Conservation (phyloP, 2,113 vertebrate species). For the Panthera tigris region DNA sequence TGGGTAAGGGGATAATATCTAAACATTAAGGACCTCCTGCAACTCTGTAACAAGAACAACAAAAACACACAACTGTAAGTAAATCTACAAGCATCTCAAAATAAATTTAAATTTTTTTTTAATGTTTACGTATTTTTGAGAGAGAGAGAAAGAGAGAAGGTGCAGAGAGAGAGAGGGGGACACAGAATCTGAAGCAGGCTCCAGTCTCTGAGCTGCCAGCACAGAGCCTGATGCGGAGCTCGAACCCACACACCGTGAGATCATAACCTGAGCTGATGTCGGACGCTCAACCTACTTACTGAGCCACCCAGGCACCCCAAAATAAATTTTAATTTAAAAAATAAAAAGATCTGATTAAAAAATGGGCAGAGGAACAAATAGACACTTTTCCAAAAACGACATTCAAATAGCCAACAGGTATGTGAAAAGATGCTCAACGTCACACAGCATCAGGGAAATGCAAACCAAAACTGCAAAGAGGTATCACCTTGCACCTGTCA, state of each 20-base stretch:
- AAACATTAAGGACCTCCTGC: neutral
- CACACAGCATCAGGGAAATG: neutral
- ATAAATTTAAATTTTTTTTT: neutral
- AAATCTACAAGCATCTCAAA: neutral
- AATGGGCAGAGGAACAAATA: neutral
- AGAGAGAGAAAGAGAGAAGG: no score
- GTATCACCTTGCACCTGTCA: neutral
- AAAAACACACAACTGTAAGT: neutral
- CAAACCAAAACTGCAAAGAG: neutral
- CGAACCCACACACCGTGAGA: no score
- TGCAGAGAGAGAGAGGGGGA: no score
- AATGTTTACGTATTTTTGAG: no score
- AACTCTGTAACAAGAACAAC: neutral
- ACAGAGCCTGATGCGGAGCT: no score
- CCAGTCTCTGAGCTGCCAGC: no score
- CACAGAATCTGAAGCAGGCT: no score
- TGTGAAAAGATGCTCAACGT: neutral
- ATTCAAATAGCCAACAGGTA: neutral
- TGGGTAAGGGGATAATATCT: neutral
- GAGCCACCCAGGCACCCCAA: neutral
- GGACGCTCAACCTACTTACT: no score
- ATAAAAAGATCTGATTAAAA: neutral
- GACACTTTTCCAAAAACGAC: neutral
- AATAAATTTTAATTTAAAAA: neutral
- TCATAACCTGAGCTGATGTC: no score